Evolutionary conservation across 2,888 invertebrate genomes (phyloP).

Genomic region (Tortrix viridana): DNA sequence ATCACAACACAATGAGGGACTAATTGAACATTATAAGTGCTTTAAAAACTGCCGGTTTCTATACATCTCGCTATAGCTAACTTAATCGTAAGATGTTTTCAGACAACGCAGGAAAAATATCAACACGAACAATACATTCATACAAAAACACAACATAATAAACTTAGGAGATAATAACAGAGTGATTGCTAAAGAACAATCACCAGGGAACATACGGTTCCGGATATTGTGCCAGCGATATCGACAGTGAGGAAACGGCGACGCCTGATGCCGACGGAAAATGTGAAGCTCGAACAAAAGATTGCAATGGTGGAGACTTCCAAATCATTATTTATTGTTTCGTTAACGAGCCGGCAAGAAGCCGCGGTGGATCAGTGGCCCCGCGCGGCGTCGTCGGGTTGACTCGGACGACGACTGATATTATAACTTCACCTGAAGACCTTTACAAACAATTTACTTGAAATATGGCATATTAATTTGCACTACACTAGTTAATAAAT

Average conservation of each 20-base stretch:
- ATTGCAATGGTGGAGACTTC: conserved; percentile 64
- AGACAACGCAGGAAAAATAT: too few species aligned
- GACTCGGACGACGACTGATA: neutral
- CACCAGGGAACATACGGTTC: conserved; percentile 40
- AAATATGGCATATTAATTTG: too few species aligned
- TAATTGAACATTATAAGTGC: neutral
- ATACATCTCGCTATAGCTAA: too few species aligned
- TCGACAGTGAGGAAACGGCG: conserved; percentile 55
- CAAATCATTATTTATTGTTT: conserved; percentile 81
- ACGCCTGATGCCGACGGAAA: conserved; percentile 61
- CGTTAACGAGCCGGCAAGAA: conserved; percentile 76
- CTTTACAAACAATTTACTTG: neutral
- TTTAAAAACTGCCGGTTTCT: too few species aligned
- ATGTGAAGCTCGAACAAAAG: conserved; percentile 71
- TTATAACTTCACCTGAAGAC: neutral
- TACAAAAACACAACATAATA: neutral
- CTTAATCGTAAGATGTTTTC: too few species aligned
- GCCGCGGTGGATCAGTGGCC: conserved; percentile 54
- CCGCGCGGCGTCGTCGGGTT: conserved; percentile 11
- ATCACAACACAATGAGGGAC: conserved; percentile 1
- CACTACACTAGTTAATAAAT: too few species aligned
- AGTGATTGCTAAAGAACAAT: conserved; percentile 32
- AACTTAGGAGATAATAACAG: conserved; percentile 21
- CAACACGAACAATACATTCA: neutral
- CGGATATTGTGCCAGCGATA: conserved; percentile 56